Percentiles rank a stretch among this genome's conserved stretches.
Evolutionary conservation across 2,113 vertebrate species (phyloP).

Genomic region (Natator depressus): DNA sequence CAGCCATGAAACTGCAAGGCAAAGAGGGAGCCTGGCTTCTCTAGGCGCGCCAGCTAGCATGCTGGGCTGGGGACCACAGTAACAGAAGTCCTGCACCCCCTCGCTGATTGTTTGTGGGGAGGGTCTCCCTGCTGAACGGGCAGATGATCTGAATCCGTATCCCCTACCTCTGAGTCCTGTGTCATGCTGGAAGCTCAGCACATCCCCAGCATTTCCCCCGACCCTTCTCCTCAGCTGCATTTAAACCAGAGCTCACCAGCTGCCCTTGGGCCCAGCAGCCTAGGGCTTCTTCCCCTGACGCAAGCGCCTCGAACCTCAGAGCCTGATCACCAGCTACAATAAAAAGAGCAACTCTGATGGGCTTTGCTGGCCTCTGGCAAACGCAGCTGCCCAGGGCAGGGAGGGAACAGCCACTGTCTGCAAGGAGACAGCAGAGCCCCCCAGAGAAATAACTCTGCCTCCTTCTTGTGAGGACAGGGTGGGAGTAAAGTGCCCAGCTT

Average conservation of each 20-base stretch:
- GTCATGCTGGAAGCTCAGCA: neutral
- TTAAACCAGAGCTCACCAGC: too few species aligned
- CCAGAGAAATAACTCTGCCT: neutral
- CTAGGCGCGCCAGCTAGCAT: neutral
- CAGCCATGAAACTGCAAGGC: too few species aligned
- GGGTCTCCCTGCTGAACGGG: too few species aligned
- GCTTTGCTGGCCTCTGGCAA: neutral
- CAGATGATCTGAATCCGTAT: neutral
- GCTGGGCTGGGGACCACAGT: too few species aligned
- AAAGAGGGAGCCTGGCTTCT: neutral
- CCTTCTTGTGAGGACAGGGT: too few species aligned
- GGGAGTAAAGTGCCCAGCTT: neutral
- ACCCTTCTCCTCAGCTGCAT: too few species aligned
- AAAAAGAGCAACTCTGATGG: neutral
- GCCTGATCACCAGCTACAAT: neutral
- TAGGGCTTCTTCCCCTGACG: neutral
- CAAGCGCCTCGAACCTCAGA: too few species aligned
- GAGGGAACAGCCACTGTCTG: neutral
- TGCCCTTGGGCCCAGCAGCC: too few species aligned
- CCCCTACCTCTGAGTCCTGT: neutral
- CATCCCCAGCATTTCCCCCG: neutral
- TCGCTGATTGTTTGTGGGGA: neutral
- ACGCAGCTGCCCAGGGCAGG: fast-evolving
- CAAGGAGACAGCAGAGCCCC: neutral
- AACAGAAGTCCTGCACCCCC: too few species aligned